Conservation (phyloP, 2,888 invertebrate species). For the Scrobipalpa costella region DNA sequence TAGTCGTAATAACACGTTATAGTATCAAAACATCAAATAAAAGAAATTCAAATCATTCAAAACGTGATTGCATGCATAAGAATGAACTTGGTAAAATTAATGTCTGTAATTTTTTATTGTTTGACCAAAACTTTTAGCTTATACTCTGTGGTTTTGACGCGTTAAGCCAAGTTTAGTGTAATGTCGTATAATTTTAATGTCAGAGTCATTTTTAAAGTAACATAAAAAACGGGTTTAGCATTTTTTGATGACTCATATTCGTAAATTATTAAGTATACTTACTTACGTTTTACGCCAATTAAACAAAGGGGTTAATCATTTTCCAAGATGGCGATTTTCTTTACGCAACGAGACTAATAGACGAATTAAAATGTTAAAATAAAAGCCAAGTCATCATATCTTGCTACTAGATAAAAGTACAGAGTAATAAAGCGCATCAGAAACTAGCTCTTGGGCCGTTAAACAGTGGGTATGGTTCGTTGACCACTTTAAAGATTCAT, state of each 20-base stretch:
- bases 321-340: background rate
- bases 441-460: constrained; percentile 10
- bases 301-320: background rate
- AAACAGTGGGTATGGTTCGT: constrained; percentile 17
- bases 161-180: constrained; percentile 19
- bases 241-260: constrained; percentile 1
- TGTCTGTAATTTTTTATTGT: constrained; percentile 49
- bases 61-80: constrained; percentile 49
- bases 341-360: constrained; percentile 48
- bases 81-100: constrained; percentile 47
- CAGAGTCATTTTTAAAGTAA: constrained; percentile 64
- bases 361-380: constrained; percentile 16
- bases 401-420: constrained; percentile 3
- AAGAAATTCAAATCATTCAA: constrained; percentile 39
- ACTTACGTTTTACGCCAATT: background rate
- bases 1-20: constrained; percentile 51
- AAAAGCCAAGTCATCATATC: constrained; percentile 11
- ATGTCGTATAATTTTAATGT: constrained; percentile 34
- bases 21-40: constrained; percentile 37
- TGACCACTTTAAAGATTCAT: constrained; percentile 10
- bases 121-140: constrained; percentile 38
- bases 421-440: constrained; percentile 12
- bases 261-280: background rate
- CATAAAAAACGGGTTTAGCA: constrained; percentile 47
- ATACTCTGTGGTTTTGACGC: constrained; percentile 32